Evolutionary conservation across 2,113 vertebrate genomes (phyloP).

Genomic region (Bagarius yarrelli): DNA sequence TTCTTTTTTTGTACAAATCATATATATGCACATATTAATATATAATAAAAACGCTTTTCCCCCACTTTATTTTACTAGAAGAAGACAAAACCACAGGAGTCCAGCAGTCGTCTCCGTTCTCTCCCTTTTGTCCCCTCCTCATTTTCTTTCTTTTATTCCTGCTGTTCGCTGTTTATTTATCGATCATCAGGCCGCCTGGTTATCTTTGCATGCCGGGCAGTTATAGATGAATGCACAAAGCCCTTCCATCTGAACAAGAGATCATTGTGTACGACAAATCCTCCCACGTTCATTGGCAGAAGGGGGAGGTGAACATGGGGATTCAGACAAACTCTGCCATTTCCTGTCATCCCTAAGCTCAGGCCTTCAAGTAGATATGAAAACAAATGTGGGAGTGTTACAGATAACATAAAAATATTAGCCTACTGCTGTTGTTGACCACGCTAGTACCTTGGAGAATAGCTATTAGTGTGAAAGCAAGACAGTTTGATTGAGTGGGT

Average conservation of each 20-base stretch:
- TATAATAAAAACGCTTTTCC: constrained; percentile 5
- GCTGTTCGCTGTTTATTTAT: constrained; percentile 67
- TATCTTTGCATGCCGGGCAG: constrained; percentile 62
- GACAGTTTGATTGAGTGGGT: constrained; percentile 29
- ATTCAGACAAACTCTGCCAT: constrained; percentile 60
- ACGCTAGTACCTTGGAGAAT: constrained; percentile 44
- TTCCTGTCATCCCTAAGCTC: constrained; percentile 62
- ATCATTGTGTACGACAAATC: constrained; percentile 54
- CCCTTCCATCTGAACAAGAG: constrained; percentile 59
- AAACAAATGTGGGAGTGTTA: constrained; percentile 56
- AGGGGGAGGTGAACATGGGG: constrained; percentile 26
- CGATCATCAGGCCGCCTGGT: constrained; percentile 62
- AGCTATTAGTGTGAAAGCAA: constrained; percentile 48
- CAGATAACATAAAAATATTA: constrained; percentile 57
- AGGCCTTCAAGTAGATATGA: constrained; percentile 46
- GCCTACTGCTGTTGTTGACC: constrained; percentile 49
- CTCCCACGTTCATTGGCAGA: constrained; percentile 50
- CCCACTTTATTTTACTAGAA: neutral
- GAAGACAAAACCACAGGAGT: constrained; percentile 36
- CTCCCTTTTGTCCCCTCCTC: constrained; percentile 15
- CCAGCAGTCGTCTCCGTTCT: constrained; percentile 31
- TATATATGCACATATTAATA: neutral
- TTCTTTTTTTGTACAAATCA: too few species aligned
- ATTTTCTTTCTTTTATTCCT: constrained; percentile 52
- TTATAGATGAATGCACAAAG: constrained; percentile 62